Evolutionary conservation across 2,113 vertebrate species (phyloP).

Genomic region (Sceloporus undulatus): DNA sequence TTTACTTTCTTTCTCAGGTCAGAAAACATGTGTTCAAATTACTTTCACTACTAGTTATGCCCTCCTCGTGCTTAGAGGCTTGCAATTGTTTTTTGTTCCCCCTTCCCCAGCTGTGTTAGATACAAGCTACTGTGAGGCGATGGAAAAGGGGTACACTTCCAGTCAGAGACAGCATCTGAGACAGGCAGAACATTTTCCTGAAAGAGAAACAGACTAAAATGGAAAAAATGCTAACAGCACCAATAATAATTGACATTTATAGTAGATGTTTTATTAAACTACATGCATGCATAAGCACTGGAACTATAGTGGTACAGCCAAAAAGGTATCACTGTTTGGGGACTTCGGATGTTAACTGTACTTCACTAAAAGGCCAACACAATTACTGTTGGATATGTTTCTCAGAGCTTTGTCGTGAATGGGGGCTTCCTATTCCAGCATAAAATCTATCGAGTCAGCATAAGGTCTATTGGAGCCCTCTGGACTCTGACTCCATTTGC

Average conservation of each 20-base stretch:
- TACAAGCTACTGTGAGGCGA: conserved; percentile 56
- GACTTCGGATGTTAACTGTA: too few species aligned
- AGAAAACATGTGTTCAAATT: not conserved
- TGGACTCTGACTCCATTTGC: too few species aligned
- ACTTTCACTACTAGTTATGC: not conserved
- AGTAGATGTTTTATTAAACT: not conserved
- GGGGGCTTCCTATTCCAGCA: not conserved
- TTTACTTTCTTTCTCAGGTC: not conserved
- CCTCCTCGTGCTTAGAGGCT: not conserved
- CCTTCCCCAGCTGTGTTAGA: conserved; percentile 22
- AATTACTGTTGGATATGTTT: not conserved
- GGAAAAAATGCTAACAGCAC: conserved; percentile 20
- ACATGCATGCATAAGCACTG: not conserved
- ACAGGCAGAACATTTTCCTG: conserved; percentile 75
- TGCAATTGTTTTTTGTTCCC: not conserved
- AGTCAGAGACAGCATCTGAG: conserved; percentile 66
- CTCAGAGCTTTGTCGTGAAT: not conserved
- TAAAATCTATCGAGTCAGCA: too few species aligned
- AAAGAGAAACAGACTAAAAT: conserved; percentile 55
- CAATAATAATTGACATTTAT: not conserved
- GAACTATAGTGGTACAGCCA: not conserved
- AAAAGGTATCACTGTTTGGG: too few species aligned
- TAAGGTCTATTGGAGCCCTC: too few species aligned
- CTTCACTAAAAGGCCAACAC: too few species aligned
- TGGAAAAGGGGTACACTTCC: conserved; percentile 37